These are phyloP conservation scores for Elephas maximus DNA, from an alignment of 2,113 vertebrate species.

Conservation along the genomic window DNA sequence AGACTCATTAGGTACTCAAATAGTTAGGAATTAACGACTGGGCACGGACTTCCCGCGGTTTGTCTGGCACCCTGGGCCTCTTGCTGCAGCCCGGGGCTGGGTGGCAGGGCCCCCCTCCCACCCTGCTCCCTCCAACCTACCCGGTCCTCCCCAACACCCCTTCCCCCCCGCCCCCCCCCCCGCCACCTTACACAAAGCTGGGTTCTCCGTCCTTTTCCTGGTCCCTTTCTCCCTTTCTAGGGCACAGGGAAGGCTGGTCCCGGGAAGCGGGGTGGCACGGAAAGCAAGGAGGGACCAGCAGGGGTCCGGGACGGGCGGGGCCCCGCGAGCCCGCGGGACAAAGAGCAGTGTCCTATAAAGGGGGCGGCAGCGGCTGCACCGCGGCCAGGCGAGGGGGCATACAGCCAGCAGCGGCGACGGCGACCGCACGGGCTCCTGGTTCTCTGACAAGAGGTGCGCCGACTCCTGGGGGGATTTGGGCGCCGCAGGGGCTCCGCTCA, in stretches of 20 bases:
- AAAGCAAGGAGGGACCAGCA: not conserved
- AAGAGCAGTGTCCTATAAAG: constrained; percentile 79
- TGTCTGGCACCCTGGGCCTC: no score
- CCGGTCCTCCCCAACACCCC: no score
- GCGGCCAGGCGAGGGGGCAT: constrained; percentile 64
- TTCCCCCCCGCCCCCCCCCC: not conserved
- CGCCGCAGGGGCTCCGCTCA: fast-evolving
- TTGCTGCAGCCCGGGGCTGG: not conserved
- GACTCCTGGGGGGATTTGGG: not conserved
- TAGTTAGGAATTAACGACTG: not conserved
- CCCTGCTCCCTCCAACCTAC: no score
- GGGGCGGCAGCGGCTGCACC: not conserved
- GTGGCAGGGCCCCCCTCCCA: no score
- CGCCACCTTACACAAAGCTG: not conserved
- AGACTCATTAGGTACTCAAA: not conserved
- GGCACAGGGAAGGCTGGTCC: not conserved
- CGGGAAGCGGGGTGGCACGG: not conserved
- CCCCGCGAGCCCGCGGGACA: constrained; percentile 7
- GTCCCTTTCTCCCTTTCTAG: not conserved
- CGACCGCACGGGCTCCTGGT: not conserved
- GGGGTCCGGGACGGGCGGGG: not conserved
- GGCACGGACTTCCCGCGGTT: not conserved
- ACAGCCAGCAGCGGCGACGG: not conserved
- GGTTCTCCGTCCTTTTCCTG: not conserved
- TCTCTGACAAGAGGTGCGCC: constrained; percentile 36